Evolutionary conservation across 2,113 vertebrate genomes (phyloP).

Genomic region (Cervus canadensis): DNA sequence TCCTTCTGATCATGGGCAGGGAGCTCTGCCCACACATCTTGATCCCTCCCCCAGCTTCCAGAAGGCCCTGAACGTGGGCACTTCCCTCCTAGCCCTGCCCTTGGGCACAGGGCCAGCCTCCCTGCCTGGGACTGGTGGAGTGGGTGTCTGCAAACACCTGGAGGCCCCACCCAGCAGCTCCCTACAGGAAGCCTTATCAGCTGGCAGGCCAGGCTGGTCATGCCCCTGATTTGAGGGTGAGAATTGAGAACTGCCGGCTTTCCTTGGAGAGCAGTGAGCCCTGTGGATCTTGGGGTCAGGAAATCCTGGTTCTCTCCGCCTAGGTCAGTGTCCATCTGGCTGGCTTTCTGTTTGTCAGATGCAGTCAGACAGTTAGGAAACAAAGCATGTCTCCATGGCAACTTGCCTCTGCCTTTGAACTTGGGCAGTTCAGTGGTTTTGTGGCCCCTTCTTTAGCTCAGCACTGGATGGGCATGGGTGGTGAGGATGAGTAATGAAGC

Average conservation of each 20-base stretch:
- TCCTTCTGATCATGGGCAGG: neutral
- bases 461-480: neutral
- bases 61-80: neutral
- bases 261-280: neutral
- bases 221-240: neutral
- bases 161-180: neutral
- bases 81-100: neutral
- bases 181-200: neutral
- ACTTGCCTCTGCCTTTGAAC: slow-evolving; percentile 47
- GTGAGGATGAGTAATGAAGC: slow-evolving; percentile 19
- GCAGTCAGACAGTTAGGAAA: slow-evolving; percentile 58
- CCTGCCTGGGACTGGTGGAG: neutral
- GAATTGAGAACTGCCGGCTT: neutral
- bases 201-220: neutral
- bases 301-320: slow-evolving; percentile 47
- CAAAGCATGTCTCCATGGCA: slow-evolving; percentile 62
- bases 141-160: slow-evolving; percentile 46
- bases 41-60: neutral
- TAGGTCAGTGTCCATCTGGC: slow-evolving; percentile 63
- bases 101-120: slow-evolving; percentile 49
- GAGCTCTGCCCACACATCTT: neutral
- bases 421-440: slow-evolving; percentile 59
- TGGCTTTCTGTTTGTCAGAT: slow-evolving; percentile 44
- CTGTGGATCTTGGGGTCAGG: slow-evolving; percentile 33
- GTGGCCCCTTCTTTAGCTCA: neutral